Evolutionary conservation across 2,888 invertebrate genomes (phyloP).

Genomic region (Hydrotaea diabolus): DNA sequence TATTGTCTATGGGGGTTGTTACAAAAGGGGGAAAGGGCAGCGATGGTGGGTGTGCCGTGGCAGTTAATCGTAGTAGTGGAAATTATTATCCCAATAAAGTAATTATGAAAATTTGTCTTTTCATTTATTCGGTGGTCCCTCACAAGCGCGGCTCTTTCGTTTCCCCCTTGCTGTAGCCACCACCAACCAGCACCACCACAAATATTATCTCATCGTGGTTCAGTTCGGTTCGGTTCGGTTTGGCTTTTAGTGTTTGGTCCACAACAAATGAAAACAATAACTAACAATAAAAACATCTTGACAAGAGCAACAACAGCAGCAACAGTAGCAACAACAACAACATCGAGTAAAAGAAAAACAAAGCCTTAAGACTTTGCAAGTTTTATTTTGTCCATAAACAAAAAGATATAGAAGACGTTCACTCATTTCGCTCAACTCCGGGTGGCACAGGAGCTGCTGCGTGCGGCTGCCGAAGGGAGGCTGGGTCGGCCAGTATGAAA

Average conservation of each 20-base stretch:
- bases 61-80: slow-evolving; percentile 42
- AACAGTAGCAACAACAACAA: slow-evolving; percentile 42
- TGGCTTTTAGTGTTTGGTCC: slow-evolving; percentile 30
- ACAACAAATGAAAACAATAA: slow-evolving; percentile 51
- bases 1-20: too few relatives aligned
- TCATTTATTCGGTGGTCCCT: slow-evolving; percentile 56
- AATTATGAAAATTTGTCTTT: slow-evolving; percentile 71
- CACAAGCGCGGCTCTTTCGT: slow-evolving; percentile 5
- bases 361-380: slow-evolving; percentile 58
- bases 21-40: neutral
- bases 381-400: slow-evolving; percentile 47
- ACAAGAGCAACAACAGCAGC: slow-evolving; percentile 25
- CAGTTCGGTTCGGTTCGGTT: slow-evolving; percentile 1
- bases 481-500: neutral
- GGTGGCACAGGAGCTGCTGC: neutral
- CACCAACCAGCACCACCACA: slow-evolving; percentile 20
- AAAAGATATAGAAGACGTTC: slow-evolving; percentile 23
- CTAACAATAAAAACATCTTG: slow-evolving; percentile 49
- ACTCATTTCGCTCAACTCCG: neutral
- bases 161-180: slow-evolving; percentile 5
- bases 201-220: slow-evolving; percentile 26
- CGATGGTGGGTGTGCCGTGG: neutral
- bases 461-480: neutral
- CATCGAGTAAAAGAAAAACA: slow-evolving; percentile 44
- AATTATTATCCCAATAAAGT: slow-evolving; percentile 69